phyloP scores from a whole-genome alignment of 2,888 invertebrate genomes.

The Thecocarcelia acutangulata region DNA sequence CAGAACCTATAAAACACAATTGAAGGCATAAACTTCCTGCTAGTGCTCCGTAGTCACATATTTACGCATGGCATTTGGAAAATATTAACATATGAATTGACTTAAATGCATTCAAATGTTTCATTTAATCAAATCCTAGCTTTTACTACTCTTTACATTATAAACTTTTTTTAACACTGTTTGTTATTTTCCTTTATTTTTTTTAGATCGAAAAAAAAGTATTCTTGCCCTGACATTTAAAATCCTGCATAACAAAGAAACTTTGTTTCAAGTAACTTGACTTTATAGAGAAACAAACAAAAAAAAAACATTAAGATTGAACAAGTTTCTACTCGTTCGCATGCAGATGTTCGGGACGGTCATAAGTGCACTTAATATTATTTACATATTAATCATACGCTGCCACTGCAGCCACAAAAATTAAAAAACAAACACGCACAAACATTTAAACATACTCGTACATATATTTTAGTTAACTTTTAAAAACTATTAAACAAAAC shows the following conservation, averaged over 20 bases:
- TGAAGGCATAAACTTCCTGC: too few species aligned
- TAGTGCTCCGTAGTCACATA: too few species aligned
- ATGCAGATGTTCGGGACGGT: neutral
- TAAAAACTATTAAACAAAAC: slow-evolving; percentile 31
- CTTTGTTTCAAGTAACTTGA: neutral
- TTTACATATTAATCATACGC: slow-evolving; percentile 58
- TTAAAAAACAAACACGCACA: neutral
- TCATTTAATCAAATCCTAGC: too few species aligned
- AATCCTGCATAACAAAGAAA: slow-evolving; percentile 17
- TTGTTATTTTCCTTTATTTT: slow-evolving; percentile 2
- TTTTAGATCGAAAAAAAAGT: neutral
- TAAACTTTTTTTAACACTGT: neutral
- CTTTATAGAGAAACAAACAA: neutral
- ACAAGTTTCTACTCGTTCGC: slow-evolving; percentile 19
- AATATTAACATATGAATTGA: too few species aligned
- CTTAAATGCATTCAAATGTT: too few species aligned
- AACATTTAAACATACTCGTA: neutral
- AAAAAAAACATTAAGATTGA: slow-evolving; percentile 3
- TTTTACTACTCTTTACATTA: too few species aligned
- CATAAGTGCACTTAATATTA: slow-evolving; percentile 31
- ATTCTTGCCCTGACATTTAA: neutral
- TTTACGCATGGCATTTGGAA: too few species aligned
- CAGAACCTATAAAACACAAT: too few species aligned
- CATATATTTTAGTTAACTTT: slow-evolving; percentile 14
- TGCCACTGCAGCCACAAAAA: neutral